Evolutionary conservation across 2,888 invertebrate species (phyloP).

Genomic region (Drosophila setosimentum): DNA sequence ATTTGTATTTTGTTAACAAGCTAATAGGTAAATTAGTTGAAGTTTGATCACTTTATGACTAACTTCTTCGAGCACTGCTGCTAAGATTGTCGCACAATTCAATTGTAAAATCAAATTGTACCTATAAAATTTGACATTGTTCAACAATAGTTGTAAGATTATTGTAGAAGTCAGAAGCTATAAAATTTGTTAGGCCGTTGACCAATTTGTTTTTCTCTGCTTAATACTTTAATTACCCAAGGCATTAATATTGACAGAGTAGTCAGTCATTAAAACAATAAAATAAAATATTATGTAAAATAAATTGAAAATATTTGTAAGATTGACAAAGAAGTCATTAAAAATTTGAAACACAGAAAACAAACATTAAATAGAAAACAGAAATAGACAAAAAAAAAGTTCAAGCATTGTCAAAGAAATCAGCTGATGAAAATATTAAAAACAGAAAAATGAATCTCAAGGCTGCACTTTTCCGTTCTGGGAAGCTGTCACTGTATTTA

Average conservation of each 20-base stretch:
- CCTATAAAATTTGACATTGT: neutral
- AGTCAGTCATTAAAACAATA: neutral
- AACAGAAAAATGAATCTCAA: neutral
- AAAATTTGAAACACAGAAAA: neutral
- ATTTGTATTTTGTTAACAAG: neutral
- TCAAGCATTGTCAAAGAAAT: neutral
- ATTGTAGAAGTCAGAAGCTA: neutral
- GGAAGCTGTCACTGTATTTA: conserved; percentile 2
- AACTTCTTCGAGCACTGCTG: neutral
- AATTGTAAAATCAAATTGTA: neutral
- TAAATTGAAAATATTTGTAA: neutral
- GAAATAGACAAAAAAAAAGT: neutral
- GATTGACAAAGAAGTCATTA: neutral
- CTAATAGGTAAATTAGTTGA: neutral
- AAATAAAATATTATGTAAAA: too few relatives aligned
- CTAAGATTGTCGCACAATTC: neutral
- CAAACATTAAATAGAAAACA: too few relatives aligned
- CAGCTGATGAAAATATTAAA: neutral
- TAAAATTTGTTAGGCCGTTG: neutral
- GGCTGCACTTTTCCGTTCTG: neutral
- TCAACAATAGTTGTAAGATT: neutral
- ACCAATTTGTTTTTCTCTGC: neutral
- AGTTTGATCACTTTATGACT: neutral
- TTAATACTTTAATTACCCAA: neutral
- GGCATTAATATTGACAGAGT: neutral